Base-by-base conservation (phyloP, 2,888 invertebrate genomes). In the Lycia hirtaria region DNA sequence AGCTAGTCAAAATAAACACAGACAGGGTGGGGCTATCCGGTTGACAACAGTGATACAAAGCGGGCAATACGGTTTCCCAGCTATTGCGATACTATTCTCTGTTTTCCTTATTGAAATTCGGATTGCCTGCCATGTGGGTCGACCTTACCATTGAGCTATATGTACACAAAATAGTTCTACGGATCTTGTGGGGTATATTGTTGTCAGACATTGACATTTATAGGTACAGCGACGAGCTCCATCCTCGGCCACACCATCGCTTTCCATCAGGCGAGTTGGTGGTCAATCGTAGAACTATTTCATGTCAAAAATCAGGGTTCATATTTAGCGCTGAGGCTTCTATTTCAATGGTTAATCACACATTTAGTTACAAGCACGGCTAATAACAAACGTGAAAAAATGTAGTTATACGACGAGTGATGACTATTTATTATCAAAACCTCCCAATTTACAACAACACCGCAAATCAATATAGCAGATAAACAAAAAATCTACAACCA, bases 1-100 rank as follows among this genome's bases (percentile, higher is more conserved):
- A 35, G 4, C 24, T 50, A 51, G 43, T 47, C 41, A 37, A 53
- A 43, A 49, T 41, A 59, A 51, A 51, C 47, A 38, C 40, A 58
- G 38, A 45, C 50, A 24, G 40, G 41, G 58, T n/a, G 30, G 41
- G 51, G 40, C 41, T 44, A 52, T 60, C 64, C 58, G 56, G 64
- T 45, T 60, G 28, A 47, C 43, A 60, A 64, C 59, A 10, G 15
- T 43, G 47, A 2, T 26, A 38, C 45, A 43, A 44, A 37, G 44
- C 24, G 15, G 43, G 15, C 43, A 55, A 52, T 55, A 47, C 47
- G 22, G 30, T 22, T 14, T 28, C 54, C 40, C 24, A 10, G 33
- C 38, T 19, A 41, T 30, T 24, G 17, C 40, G 49, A 40, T 54
- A 49, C 15, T 9, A 20, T 37, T 38, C 12, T 28, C 47, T 28